Evolutionary conservation across 30 jellyfish, hydroid and myxozoan species (phyloP).

Genomic region (Hydra vulgaris): DNA sequence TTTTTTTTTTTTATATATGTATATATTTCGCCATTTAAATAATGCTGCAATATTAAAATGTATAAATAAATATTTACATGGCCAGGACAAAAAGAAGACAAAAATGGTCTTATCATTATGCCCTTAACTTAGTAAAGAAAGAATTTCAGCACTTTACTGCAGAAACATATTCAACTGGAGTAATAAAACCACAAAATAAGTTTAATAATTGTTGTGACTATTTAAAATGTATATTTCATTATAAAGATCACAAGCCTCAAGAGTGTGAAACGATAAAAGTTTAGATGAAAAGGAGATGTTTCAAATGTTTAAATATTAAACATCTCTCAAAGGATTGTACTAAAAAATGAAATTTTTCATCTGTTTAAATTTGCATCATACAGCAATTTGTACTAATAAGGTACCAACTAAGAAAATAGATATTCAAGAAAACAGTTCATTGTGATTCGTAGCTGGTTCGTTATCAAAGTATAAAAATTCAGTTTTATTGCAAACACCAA

Average conservation of each 20-base stretch:
- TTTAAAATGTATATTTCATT: no score
- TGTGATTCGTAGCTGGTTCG: background rate
- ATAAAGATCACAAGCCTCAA: background rate
- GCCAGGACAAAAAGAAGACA: no score
- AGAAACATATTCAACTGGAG: background rate
- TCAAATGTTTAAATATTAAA: background rate
- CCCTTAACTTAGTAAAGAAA: no score
- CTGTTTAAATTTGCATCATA: background rate
- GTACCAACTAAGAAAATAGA: no score
- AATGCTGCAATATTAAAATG: no score
- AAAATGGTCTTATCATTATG: no score
- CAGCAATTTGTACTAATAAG: background rate
- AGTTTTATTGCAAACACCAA: background rate
- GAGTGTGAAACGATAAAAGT: background rate
- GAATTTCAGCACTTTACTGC: background rate
- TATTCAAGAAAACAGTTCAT: background rate
- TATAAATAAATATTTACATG: no score
- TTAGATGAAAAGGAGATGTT: background rate
- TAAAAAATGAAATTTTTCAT: background rate
- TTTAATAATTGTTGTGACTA: background rate
- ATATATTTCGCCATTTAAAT: no score
- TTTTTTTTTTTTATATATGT: no score
- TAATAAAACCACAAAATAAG: background rate
- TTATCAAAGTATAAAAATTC: background rate
- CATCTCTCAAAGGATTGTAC: background rate